Percentiles rank a stretch among this genome's conserved stretches.
phyloP scores from a whole-genome alignment of 1,140 invertebrate species.

The Latrodectus geometricus region DNA sequence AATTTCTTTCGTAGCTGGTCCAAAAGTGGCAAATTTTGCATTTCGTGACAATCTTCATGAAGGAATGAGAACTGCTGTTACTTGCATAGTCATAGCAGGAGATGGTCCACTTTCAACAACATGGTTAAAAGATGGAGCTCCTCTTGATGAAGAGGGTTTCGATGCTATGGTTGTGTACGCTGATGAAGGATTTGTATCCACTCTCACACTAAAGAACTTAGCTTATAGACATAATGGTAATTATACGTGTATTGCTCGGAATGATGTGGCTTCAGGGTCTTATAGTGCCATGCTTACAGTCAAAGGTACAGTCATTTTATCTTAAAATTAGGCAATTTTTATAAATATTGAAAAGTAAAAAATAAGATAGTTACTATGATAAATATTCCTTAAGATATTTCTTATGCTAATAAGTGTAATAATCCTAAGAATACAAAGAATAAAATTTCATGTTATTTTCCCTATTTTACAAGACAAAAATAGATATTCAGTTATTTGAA shows the following conservation, averaged over 20 bases:
- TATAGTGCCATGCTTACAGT: constrained; percentile 69
- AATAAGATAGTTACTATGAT: too few species aligned
- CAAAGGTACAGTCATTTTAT: constrained; percentile 19
- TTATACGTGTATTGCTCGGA: constrained; percentile 74
- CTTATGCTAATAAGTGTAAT: too few species aligned
- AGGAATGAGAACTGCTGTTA: constrained; percentile 74
- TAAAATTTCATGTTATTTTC: too few species aligned
- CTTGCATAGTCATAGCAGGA: constrained; percentile 67
- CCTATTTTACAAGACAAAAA: too few species aligned
- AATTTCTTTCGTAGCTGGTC: constrained; percentile 70
- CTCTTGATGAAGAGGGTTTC: constrained; percentile 20
- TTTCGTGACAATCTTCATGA: constrained; percentile 75
- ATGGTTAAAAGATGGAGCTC: constrained; percentile 74
- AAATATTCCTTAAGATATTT: too few species aligned
- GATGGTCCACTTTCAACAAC: constrained; percentile 71
- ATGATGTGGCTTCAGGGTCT: constrained; percentile 70
- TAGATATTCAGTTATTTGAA: too few species aligned
- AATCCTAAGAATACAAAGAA: too few species aligned
- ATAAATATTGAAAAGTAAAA: too few species aligned
- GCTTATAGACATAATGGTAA: constrained; percentile 72
- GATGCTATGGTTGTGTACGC: constrained; percentile 59
- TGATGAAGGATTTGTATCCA: constrained; percentile 67
- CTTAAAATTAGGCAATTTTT: neutral
- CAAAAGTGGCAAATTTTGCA: constrained; percentile 75
- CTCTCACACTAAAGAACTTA: constrained; percentile 69